A percentile compares a stretch with the other conserved stretches of the same genome.
Evolutionary conservation across 2,888 invertebrate genomes (phyloP).

Genomic region (Allolobophora icterica): DNA sequence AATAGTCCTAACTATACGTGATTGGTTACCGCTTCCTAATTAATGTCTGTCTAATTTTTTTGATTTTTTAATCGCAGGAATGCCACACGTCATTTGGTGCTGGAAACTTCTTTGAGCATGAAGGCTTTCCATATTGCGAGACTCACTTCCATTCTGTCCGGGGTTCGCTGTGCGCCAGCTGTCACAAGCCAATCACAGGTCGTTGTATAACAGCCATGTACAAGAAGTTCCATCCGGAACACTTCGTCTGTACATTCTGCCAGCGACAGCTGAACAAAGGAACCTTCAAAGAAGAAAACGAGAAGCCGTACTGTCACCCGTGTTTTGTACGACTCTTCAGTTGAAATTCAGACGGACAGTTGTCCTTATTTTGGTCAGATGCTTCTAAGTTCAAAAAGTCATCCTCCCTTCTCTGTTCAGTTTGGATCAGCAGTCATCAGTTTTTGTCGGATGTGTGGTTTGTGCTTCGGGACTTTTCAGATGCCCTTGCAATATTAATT

Average conservation of each 20-base stretch:
- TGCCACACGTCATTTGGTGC: slow-evolving; percentile 95
- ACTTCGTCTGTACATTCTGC: slow-evolving; percentile 99
- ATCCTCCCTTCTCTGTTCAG: too few relatives aligned
- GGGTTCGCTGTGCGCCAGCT: slow-evolving; percentile 95
- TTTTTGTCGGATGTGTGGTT: neutral
- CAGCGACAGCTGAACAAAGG: slow-evolving; percentile 96
- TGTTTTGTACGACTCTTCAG: slow-evolving; percentile 97
- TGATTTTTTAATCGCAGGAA: slow-evolving; percentile 73
- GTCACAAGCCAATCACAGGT: slow-evolving; percentile 86
- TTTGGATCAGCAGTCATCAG: neutral
- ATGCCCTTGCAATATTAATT: neutral
- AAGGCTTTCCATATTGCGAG: slow-evolving; percentile 96
- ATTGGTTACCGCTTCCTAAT: neutral
- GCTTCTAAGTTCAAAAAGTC: neutral
- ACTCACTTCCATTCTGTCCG: slow-evolving; percentile 97
- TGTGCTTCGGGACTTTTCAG: neutral
- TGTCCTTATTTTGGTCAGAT: neutral
- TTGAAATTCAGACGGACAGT: slow-evolving; percentile 64
- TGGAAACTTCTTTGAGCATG: slow-evolving; percentile 97
- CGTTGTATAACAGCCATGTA: slow-evolving; percentile 95
- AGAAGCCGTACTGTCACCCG: slow-evolving; percentile 96
- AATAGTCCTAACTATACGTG: neutral
- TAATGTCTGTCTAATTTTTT: neutral
- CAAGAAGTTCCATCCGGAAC: slow-evolving; percentile 97
- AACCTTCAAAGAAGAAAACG: slow-evolving; percentile 98